These are phyloP conservation scores for Rhinogobius similis DNA, from an alignment of 2,113 vertebrate genomes.

Conservation along the genomic window DNA sequence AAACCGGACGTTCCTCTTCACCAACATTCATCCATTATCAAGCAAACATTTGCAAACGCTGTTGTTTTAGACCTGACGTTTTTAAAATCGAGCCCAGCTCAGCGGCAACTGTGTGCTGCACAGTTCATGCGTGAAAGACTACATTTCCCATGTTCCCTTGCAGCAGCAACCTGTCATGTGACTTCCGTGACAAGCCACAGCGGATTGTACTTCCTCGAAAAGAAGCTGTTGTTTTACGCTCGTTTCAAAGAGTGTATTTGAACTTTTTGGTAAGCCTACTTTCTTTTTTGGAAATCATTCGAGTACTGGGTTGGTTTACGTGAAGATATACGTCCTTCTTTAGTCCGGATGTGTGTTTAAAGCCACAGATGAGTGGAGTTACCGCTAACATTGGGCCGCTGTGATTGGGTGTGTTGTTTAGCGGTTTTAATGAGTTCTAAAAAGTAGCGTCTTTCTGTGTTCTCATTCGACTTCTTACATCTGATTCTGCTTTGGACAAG, in stretches of 20 bases:
- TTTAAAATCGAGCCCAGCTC: too few species aligned
- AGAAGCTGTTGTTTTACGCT: constrained; percentile 25
- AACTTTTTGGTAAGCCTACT: constrained; percentile 36
- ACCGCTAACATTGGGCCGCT: constrained; percentile 24
- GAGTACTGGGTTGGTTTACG: neutral
- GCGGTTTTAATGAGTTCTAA: constrained; percentile 13
- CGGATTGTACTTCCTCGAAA: constrained; percentile 47
- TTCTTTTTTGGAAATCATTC: neutral
- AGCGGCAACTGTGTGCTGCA: neutral
- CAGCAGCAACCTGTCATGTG: constrained; percentile 36
- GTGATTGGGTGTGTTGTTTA: constrained; percentile 22
- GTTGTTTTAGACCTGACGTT: neutral
- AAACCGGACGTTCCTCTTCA: too few species aligned
- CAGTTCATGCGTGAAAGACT: constrained; percentile 28
- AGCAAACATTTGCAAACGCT: too few species aligned
- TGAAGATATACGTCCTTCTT: neutral
- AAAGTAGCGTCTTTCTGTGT: neutral
- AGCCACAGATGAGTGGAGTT: neutral
- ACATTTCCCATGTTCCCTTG: constrained; percentile 51
- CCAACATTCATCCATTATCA: too few species aligned
- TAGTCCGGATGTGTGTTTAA: neutral
- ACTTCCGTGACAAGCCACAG: neutral
- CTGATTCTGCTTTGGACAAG: neutral
- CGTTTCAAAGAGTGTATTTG: constrained; percentile 15
- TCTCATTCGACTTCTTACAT: neutral